Evolutionary conservation across 2,888 invertebrate genomes (phyloP), one percentile per base, ranked within the genome.

Genomic region (Microctonus brassicae): DNA sequence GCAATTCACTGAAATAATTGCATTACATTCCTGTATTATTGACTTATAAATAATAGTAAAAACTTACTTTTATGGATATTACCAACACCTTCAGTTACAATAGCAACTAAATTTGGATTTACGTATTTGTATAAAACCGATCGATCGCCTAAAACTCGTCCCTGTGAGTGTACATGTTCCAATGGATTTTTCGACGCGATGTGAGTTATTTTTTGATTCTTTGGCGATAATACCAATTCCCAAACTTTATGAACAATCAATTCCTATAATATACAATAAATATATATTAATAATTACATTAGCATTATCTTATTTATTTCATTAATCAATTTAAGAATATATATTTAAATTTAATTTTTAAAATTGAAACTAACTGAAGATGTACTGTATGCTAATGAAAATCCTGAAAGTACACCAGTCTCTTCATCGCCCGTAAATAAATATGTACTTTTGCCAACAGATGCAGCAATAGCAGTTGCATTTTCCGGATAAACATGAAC

Each of bases 111-210:
- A 89, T 99, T 99, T 33, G 99, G 99, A 90, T 99, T 99, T 79
- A 96, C 92, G 88, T 99, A 99, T 89, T 99, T 99, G 90, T 99
- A 99, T 42, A 99, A 92, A 67, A 99, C 99, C 80, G 96, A 96
- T 75, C 99, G 92, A 89, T 99, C 99, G 39, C 95, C 94, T 77
- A 99, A 89, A 63, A 98, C 98, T 77, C 97, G 92, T 26, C 99
- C 99, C 85, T 97, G 97, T 0, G 98, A 97, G 88, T 98, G 98
- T 17, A 97, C 95, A 73, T 92, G 90, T 89, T 95, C 95, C 77
- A 90, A 89, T 9, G 91, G 88, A 80, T 92, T 91, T 82, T 94
- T 93, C 34, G 90, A 89, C 66, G 91, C 92, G 7, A 92, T 88
- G 1, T 90, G 90, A 62, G 92, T 90, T 52, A 95, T 90, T 79